Evolutionary conservation across 1,140 invertebrate genomes (phyloP).

Genomic region (Teleopsis dalmanni): DNA sequence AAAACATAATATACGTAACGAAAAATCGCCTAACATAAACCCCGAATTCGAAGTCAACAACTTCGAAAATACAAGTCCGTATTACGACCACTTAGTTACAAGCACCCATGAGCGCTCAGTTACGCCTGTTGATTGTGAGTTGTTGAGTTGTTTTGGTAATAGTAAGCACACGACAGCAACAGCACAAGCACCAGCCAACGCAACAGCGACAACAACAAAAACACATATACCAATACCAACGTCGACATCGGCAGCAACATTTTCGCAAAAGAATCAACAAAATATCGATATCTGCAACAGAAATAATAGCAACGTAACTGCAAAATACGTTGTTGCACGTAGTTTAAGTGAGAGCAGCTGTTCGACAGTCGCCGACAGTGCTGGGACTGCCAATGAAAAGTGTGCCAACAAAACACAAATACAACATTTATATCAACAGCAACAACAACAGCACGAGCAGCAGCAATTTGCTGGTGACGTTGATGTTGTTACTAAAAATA

Average conservation of each 20-base stretch:
- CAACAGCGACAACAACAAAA: neutral
- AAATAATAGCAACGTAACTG: neutral
- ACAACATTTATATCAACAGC: neutral
- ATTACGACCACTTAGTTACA: neutral
- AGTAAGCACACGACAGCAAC: constrained; percentile 4
- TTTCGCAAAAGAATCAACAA: neutral
- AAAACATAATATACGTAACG: too few species aligned
- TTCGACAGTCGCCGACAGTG: neutral
- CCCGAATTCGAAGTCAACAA: neutral
- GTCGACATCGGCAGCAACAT: neutral
- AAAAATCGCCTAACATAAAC: neutral
- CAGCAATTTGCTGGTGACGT: too few species aligned
- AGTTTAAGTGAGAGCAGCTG: constrained; percentile 10
- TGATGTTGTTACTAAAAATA: too few species aligned
- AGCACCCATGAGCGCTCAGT: constrained; percentile 1
- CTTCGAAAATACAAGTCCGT: neutral
- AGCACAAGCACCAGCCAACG: neutral
- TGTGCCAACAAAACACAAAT: constrained; percentile 9
- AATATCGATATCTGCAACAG: neutral
- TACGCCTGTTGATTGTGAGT: constrained; percentile 10
- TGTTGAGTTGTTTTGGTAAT: constrained; percentile 14
- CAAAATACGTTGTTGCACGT: constrained; percentile 2
- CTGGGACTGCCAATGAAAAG: constrained; percentile 6
- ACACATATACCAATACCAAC: neutral
- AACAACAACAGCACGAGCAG: neutral